These are phyloP conservation scores for Fratercula arctica DNA, from an alignment of 2,797 vertebrate genomes.

Conservation along the genomic window DNA sequence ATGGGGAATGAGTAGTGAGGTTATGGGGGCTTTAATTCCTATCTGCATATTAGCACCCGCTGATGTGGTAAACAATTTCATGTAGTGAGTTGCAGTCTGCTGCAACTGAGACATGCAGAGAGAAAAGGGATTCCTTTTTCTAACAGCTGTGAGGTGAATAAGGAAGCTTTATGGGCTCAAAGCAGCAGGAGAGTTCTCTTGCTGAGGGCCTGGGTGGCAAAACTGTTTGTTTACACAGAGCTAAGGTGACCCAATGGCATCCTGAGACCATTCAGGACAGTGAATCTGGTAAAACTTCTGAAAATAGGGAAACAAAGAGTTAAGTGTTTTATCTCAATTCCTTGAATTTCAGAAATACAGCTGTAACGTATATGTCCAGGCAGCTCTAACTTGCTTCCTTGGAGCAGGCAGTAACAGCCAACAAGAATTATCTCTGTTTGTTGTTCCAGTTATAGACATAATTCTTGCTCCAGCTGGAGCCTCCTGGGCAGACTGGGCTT, in stretches of 20 bases:
- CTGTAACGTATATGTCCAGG: neutral
- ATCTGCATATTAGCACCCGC: neutral
- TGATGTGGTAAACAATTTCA: neutral
- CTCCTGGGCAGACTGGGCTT: neutral
- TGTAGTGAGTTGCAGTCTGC: neutral
- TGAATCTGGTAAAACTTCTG: neutral
- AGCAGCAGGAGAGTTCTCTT: neutral
- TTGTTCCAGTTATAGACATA: neutral
- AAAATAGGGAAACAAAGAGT: neutral
- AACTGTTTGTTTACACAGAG: neutral
- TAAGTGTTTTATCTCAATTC: neutral
- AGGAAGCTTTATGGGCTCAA: neutral
- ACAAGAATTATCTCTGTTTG: neutral
- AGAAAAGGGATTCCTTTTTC: constrained; percentile 7
- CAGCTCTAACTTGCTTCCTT: neutral
- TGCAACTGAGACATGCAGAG: neutral
- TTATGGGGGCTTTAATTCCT: neutral
- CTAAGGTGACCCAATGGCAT: neutral
- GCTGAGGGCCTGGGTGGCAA: neutral
- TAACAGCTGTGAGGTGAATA: neutral
- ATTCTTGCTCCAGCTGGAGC: neutral
- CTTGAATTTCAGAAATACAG: neutral
- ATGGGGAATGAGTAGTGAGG: neutral
- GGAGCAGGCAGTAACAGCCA: neutral
- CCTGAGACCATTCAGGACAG: neutral